Base-by-base conservation (phyloP, 37 sponge, comb jelly and placozoan species). In the Corticium candelabrum region DNA sequence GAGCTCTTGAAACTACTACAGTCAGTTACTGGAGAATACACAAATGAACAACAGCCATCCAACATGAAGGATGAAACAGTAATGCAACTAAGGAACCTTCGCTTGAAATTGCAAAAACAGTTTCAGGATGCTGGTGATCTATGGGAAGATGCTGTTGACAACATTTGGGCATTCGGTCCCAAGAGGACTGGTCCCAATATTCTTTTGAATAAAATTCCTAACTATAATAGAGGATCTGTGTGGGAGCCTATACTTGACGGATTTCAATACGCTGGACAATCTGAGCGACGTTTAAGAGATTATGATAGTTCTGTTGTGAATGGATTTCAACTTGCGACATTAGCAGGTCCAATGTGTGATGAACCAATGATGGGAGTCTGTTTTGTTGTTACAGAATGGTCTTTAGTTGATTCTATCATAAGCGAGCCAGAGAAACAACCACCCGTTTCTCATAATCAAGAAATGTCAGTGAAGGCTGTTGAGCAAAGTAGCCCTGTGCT, bases 331-430 rank as follows among this genome's bases (percentile, higher is more conserved):
- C 83, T 97, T 77, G 94, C 99, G 15, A 79, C 89, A 36, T 81
- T 85, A n/a, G 77, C 90, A 37, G 99, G 99, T 29, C 99, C 99
- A 2, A 89, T 98, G 35, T 98, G 99, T 85, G 92, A 98, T 74
- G 99, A 98, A 75, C 99, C 99, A 0, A 67, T 94, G 80, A 73
- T 76, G 0, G 99, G 95, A n/a, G 90, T 94, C 37, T 85, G 90
- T 56, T 84, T 94, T 68, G 72, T 84, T 0, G 50, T 98, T 21
- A 77, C 79, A 37, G 83, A 85, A 34, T 94, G 92, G 92, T 86
- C 15, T 41, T n/a, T n/a, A n/a, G n/a, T n/a, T n/a, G n/a, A n/a
- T n/a, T 69, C 31, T 38, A 21, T 41, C 21, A 21, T 2, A 36
- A 31, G 43, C 31, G 34, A 76, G 35, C 56, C 56, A 11, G 11